Percentiles rank a stretch among this genome's conserved stretches.
These are phyloP conservation scores for Notiomystis cincta DNA, from an alignment of 2,113 vertebrate species.

Conservation along the genomic window DNA sequence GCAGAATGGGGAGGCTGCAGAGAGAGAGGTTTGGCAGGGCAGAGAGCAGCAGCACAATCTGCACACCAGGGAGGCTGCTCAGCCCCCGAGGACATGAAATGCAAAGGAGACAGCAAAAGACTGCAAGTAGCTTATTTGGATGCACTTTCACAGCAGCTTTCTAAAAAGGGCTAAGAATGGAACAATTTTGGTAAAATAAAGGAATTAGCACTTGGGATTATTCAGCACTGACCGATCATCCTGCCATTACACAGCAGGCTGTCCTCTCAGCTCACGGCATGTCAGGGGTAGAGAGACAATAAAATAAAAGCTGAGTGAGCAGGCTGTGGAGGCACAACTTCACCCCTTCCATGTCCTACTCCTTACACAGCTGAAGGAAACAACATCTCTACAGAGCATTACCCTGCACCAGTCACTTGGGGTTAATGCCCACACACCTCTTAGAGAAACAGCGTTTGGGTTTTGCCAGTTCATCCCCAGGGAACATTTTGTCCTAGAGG, in stretches of 20 bases:
- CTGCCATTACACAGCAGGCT: neutral
- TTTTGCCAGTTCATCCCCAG: neutral
- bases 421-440: neutral
- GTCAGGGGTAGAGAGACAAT: accelerated
- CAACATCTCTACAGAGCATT: neutral
- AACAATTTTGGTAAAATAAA: neutral
- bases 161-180: neutral
- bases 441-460: neutral
- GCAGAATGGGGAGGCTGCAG: neutral
- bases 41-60: neutral
- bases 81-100: neutral
- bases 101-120: neutral
- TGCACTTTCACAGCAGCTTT: neutral
- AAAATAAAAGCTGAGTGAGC: accelerated
- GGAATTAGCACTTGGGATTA: neutral
- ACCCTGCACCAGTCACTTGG: too few relatives aligned
- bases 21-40: neutral
- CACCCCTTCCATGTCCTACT: neutral
- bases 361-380: neutral
- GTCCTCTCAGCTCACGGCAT: neutral
- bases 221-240: accelerated
- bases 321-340: neutral
- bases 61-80: neutral
- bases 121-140: neutral
- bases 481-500: neutral